Base-by-base conservation (phyloP, 2,797 vertebrate species). In the Protonibea diacanthus region DNA sequence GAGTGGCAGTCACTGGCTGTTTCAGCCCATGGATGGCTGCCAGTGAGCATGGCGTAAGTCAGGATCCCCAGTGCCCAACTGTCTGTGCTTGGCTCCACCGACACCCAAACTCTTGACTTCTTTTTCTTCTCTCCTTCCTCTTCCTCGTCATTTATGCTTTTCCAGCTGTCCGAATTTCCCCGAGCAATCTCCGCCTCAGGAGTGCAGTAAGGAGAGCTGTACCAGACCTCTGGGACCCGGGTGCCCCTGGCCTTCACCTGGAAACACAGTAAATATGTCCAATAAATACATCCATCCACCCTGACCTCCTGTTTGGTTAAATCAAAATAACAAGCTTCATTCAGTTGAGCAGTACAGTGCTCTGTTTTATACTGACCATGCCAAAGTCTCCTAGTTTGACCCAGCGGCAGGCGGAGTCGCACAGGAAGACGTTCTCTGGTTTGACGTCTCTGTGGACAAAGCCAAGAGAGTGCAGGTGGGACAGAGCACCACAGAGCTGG, bases 371-470 rank as follows among this genome's bases (percentile, higher is more conserved):
- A 77, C 91, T 76, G 47, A 97, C 97, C 90, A 98, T 96, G 69
- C 97, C 97, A 0, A 98, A 98, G 92, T 99, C 97, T 2, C 97
- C 95, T 42, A 99, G 95, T 80, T 98, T 98, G 89, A 99, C 91
- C 74, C 90, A 94, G 1, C 85, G 93, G 63, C 97, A 97, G 49
- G 88, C 79, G 0, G 95, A 85, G 65, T 98, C 97, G 0, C 96
- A 97, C 29, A 99, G 95, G 78, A 99, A 96, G 60, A 99, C 96
- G 74, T 99, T 99, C 89, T 99, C 98, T 2, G 98, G 98, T 92
- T 99, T 99, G 81, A 99, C 91, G 72, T 99, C 98, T 76, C 98
- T 93, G 94, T 99, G 98, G 91, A 99, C 98, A 65, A 99, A 95
- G 21, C 98, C 98, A 72, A 98, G 96, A 23, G 97, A 96, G 94